These are phyloP conservation scores for Spilarctia lutea DNA, from an alignment of 2,888 invertebrate species.

Conservation along the genomic window DNA sequence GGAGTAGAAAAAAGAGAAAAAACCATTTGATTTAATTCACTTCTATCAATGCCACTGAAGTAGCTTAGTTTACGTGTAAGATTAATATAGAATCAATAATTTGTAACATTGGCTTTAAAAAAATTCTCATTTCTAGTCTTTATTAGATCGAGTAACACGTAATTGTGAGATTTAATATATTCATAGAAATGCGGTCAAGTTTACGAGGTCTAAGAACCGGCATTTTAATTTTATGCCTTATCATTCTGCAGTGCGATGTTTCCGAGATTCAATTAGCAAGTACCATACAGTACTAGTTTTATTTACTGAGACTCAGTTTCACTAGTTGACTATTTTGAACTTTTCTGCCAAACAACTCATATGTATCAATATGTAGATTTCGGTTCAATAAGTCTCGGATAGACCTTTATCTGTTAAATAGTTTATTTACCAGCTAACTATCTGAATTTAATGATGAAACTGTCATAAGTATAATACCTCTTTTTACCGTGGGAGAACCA, in stretches of 20 bases:
- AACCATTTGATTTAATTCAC: background rate
- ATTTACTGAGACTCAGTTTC: background rate
- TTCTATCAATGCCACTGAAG: background rate
- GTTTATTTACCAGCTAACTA: too few relatives aligned
- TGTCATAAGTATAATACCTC: too few relatives aligned
- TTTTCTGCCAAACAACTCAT: too few relatives aligned
- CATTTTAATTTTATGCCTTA: conserved; percentile 12
- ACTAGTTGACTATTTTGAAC: too few relatives aligned
- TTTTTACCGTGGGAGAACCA: too few relatives aligned
- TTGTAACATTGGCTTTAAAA: background rate
- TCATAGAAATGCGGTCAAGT: conserved; percentile 21
- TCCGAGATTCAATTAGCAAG: background rate
- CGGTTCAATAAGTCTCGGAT: too few relatives aligned
- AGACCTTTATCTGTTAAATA: too few relatives aligned
- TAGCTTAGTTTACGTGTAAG: background rate
- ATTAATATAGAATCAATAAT: background rate
- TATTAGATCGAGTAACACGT: background rate
- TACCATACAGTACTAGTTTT: background rate
- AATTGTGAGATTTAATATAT: conserved; percentile 11
- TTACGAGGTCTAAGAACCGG: conserved; percentile 18
- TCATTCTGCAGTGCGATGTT: conserved; percentile 3
- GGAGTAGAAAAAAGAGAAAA: background rate
- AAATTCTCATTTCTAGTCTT: background rate
- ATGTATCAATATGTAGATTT: too few relatives aligned
- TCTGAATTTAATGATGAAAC: background rate